Conservation (phyloP, 2,888 invertebrate genomes). For the Zelleria hepariella region DNA sequence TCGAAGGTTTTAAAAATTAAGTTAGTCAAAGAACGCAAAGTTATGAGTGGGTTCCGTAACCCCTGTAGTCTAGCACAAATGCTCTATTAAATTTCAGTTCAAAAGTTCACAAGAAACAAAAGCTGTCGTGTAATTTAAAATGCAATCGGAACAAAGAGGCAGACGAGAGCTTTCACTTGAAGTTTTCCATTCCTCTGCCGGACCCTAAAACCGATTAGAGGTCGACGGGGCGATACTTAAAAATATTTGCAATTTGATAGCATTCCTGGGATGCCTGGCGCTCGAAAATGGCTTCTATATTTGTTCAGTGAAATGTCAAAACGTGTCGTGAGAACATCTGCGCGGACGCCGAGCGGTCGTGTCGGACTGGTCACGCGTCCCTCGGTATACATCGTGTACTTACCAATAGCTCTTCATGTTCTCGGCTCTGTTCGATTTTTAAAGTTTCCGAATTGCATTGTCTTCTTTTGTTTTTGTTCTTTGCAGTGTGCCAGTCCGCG, state of each 20-base stretch:
- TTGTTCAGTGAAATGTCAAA: constrained; percentile 67
- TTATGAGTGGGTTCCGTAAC: background rate
- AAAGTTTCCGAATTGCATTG: background rate
- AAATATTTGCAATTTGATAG: constrained; percentile 13
- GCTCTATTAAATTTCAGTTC: background rate
- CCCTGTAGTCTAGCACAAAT: no score
- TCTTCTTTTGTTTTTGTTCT: background rate
- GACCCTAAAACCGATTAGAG: background rate
- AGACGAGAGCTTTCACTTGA: background rate
- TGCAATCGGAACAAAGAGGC: background rate
- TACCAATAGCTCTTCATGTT: constrained; percentile 3
- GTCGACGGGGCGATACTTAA: background rate
- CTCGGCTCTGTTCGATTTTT: background rate
- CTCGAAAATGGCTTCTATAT: constrained; percentile 62
- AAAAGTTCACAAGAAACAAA: background rate
- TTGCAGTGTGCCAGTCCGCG: background rate
- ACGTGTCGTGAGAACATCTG: constrained; percentile 60
- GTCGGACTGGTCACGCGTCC: constrained; percentile 53
- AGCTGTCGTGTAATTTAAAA: background rate
- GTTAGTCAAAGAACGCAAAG: background rate
- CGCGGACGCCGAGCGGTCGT: constrained; percentile 35
- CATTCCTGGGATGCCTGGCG: constrained; percentile 41
- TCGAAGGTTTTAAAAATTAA: background rate
- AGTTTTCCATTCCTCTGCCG: background rate
- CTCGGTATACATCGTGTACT: constrained; percentile 13